Evolutionary conservation across 1,140 invertebrate species (phyloP).

Genomic region (Phthorimaea operculella): DNA sequence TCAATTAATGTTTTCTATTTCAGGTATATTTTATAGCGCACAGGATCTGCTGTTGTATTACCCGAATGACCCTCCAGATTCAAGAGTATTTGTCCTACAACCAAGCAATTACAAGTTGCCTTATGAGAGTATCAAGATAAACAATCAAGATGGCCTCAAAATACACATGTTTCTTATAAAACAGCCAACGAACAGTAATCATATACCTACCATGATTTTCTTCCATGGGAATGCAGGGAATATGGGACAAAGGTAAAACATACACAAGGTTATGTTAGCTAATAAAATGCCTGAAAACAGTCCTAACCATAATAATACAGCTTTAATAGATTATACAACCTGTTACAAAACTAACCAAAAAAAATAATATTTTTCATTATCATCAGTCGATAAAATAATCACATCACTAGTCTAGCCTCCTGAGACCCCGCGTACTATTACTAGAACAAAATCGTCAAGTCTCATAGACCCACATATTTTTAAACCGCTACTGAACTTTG

Average conservation of each 20-base stretch:
- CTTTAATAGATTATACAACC: no score
- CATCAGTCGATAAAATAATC: no score
- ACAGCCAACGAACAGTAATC: slow-evolving; percentile 75
- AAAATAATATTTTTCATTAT: no score
- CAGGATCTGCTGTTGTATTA: slow-evolving; percentile 90
- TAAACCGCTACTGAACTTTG: no score
- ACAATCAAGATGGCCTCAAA: slow-evolving; percentile 81
- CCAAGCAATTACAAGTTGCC: slow-evolving; percentile 86
- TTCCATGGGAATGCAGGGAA: slow-evolving; percentile 98
- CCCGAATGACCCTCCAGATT: slow-evolving; percentile 88
- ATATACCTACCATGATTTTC: slow-evolving; percentile 85
- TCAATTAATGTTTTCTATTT: no score
- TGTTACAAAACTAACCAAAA: no score
- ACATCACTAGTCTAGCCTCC: no score
- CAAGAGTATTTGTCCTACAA: slow-evolving; percentile 85
- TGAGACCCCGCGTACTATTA: no score
- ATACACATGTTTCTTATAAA: slow-evolving; percentile 90
- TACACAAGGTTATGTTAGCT: background rate
- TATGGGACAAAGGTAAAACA: slow-evolving; percentile 85
- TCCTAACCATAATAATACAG: no score
- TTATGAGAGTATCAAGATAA: slow-evolving; percentile 84
- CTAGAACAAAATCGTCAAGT: no score
- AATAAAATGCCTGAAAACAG: background rate
- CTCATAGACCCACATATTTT: no score
- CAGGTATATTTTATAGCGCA: slow-evolving; percentile 84